Conservation (phyloP, 2,888 invertebrate genomes). For the Marasmarcha lunaedactyla region DNA sequence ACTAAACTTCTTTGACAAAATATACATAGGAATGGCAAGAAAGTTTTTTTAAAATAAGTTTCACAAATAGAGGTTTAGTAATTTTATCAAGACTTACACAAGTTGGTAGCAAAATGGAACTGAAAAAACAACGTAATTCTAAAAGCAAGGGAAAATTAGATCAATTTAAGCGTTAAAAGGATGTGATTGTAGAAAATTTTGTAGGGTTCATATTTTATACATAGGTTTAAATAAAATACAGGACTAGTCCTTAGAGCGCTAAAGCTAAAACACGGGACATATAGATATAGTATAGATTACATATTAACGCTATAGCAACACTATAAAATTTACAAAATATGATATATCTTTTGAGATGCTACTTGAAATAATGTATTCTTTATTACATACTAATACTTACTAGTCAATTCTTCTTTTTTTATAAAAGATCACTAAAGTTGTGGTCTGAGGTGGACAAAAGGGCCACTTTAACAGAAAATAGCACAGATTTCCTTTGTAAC, state of each 20-base stretch:
- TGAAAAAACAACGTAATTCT: too few relatives aligned
- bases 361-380: constrained; percentile 58
- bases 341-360: constrained; percentile 67
- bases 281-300: constrained; percentile 41
- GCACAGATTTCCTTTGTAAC: not conserved
- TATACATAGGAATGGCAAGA: not conserved
- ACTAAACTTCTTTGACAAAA: too few relatives aligned
- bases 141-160: too few relatives aligned
- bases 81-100: too few relatives aligned
- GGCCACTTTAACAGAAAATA: not conserved
- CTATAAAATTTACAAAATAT: constrained; percentile 72
- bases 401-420: constrained; percentile 64
- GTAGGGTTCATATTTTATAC: too few relatives aligned
- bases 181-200: too few relatives aligned
- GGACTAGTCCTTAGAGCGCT: constrained; percentile 60
- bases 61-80: too few relatives aligned
- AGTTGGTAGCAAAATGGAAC: too few relatives aligned
- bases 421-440: not conserved
- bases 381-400: constrained; percentile 37
- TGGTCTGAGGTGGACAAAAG: too few relatives aligned
- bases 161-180: too few relatives aligned
- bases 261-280: constrained; percentile 59
- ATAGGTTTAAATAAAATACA: constrained; percentile 3
- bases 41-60: too few relatives aligned
- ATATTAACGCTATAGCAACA: constrained; percentile 59